Evolutionary conservation across 2,113 vertebrate genomes (phyloP).

Genomic region (Pardalotus punctatus): DNA sequence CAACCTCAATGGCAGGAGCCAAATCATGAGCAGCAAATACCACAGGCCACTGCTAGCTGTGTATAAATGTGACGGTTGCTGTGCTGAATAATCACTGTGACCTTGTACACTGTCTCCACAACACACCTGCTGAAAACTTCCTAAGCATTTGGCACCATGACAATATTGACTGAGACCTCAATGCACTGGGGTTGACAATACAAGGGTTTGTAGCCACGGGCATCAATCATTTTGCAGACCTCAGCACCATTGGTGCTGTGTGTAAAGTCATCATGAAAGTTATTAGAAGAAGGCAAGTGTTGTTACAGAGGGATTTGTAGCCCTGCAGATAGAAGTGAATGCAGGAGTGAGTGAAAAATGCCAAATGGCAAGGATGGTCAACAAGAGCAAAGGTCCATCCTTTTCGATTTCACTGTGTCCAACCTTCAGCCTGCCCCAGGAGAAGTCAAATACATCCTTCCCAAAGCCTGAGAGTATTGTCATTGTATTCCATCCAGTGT

Average conservation of each 20-base stretch:
- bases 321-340: background rate
- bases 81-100: background rate
- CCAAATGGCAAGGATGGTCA: background rate
- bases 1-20: background rate
- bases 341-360: background rate
- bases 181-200: rapidly evolving
- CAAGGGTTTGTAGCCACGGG: background rate
- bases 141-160: background rate
- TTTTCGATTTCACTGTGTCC: background rate
- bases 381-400: background rate
- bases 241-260: background rate
- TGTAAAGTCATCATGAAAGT: background rate
- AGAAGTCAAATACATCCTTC: background rate
- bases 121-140: background rate
- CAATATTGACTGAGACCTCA: background rate
- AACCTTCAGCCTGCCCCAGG: background rate
- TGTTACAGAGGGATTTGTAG: background rate
- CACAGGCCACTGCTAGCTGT: background rate
- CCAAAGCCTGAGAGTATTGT: background rate
- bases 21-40: background rate
- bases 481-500: rapidly evolving
- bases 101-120: background rate
- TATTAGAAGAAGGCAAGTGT: background rate
- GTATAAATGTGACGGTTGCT: background rate
- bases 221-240: background rate